A percentile compares a stretch with the other conserved stretches of the same genome.
Conservation (phyloP, 64 coral and sea anemone genomes). For the Acropora tenuis region DNA sequence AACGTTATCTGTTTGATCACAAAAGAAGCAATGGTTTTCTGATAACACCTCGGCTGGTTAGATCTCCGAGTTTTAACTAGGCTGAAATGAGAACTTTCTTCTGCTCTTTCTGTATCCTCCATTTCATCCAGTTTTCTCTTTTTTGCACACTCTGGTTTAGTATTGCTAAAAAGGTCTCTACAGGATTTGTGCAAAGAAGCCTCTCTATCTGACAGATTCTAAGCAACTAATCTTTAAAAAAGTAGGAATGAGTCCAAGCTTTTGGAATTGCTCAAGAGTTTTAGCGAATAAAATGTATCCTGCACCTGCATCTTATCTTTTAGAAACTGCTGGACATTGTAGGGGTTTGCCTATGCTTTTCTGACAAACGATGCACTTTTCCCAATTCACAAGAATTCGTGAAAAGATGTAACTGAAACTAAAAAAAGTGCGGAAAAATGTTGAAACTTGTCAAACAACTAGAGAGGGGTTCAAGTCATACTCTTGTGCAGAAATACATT, state of each 20-base stretch:
- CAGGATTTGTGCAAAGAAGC: no score
- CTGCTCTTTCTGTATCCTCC: not conserved
- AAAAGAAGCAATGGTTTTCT: constrained; percentile 63
- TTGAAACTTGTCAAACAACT: not conserved
- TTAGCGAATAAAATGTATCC: constrained; percentile 63
- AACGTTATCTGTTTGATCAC: no score
- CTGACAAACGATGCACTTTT: constrained; percentile 73
- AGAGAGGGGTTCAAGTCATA: not conserved
- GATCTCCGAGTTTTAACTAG: constrained; percentile 30
- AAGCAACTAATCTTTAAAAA: constrained; percentile 23
- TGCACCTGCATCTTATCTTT: constrained; percentile 70
- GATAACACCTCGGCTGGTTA: constrained; percentile 5
- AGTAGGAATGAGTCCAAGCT: constrained; percentile 23
- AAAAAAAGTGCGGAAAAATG: not conserved
- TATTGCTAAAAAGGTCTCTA: no score
- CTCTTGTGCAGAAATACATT: not conserved
- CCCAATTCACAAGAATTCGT: constrained; percentile 67
- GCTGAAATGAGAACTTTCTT: constrained; percentile 3
- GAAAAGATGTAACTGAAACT: not conserved
- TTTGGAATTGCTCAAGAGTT: constrained; percentile 51
- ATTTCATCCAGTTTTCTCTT: constrained; percentile 57
- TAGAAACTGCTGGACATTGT: constrained; percentile 66
- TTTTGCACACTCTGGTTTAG: no score
- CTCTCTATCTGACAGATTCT: constrained; percentile 44
- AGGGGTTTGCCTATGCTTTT: constrained; percentile 51